Evolutionary conservation across 2,888 invertebrate genomes (phyloP), one percentile per base, ranked within the genome.

Genomic region (Callosobruchus maculatus): DNA sequence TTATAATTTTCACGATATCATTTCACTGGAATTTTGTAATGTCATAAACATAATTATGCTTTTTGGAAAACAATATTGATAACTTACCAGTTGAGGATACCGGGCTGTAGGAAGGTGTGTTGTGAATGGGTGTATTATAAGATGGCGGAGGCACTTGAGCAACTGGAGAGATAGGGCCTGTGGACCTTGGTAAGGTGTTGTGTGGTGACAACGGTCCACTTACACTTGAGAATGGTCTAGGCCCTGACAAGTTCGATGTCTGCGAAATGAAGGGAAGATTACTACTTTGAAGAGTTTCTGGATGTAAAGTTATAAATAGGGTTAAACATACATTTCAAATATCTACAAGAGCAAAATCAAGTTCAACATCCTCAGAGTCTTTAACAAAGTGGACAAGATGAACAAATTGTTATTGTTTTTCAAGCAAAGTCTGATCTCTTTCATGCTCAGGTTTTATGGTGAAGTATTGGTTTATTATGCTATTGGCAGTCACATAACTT

Each of bases 161-260:
- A 70, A 77, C 75, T 20, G 81, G 80, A 18, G 91, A 90, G 21
- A 84, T 75, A 21, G 84, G 83, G n/a, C 82, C 82, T 26, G 80
- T 77, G 22, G 80, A 77, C 71, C 80, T 81, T 13, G 80, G 79
- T 22, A 82, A 73, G 68, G 79, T 78, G 74, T 72, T 78, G 20
- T 77, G 81, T 22, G 91, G 90, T 2, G 91, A 90, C 73, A 90
- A 85, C 9, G 91, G 90, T 30, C 90, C 90, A 68, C 89, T 90
- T n/a, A 87, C 86, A 76, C 86, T 87, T 5, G 86, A 85, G 83
- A 92, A 92, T 26, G 91, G 91, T 84, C 90, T 90, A 68, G 92
- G 91, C 2, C 90, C 90, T 67, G 90, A 89, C 66, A 78, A 77
- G 74, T 79, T 83, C 30, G 78, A 77, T 69, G 78, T 67, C 68